Conservation (phyloP, 2,797 vertebrate genomes). For the Pseudotriccus pelzelni region DNA sequence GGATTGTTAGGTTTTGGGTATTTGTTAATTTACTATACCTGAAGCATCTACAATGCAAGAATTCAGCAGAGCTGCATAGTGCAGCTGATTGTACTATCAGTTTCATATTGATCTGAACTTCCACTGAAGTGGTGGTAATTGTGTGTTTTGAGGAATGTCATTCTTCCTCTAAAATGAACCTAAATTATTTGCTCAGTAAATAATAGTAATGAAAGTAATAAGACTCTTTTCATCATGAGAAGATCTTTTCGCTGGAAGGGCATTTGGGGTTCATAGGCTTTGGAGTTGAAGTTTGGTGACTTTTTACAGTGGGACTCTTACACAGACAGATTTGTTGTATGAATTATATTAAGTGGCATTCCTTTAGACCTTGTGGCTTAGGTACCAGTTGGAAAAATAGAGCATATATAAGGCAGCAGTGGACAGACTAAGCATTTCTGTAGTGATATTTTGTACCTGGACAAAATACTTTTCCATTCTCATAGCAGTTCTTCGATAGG, state of each 20-base stretch:
- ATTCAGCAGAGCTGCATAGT: background rate
- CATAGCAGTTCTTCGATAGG: background rate
- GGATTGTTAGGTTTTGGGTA: background rate
- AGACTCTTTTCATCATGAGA: background rate
- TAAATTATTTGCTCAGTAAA: background rate
- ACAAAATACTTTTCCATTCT: background rate
- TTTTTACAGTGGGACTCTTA: background rate
- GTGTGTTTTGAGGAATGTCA: background rate
- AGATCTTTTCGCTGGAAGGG: background rate
- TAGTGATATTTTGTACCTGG: background rate
- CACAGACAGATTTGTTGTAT: background rate
- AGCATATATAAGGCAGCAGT: fast-evolving
- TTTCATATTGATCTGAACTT: background rate
- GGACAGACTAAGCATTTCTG: background rate
- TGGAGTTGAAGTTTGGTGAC: background rate
- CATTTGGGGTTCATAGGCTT: background rate
- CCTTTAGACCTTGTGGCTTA: background rate
- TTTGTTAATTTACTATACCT: background rate
- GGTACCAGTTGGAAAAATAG: background rate
- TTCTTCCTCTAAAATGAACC: background rate
- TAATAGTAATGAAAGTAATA: background rate
- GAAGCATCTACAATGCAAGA: background rate
- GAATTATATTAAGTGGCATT: background rate
- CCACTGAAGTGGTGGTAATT: background rate
- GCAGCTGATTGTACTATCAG: background rate